phyloP scores from a whole-genome alignment of 2,113 vertebrate genomes.

The Pterophyllum scalare region DNA sequence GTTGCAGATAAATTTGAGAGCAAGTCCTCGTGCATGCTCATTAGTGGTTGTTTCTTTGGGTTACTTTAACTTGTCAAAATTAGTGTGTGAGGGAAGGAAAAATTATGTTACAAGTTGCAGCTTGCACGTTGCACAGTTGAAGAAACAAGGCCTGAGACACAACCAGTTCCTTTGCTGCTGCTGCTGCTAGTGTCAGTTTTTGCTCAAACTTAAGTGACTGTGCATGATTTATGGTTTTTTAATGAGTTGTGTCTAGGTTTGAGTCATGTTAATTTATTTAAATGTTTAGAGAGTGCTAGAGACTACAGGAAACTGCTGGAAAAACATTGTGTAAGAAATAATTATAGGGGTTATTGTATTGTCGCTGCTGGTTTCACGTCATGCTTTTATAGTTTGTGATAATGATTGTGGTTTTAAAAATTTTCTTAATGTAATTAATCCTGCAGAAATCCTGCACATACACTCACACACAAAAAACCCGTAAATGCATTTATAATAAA shows the following conservation, averaged over 20 bases:
- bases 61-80: background rate
- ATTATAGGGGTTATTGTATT: background rate
- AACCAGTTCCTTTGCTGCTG: background rate
- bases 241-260: background rate
- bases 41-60: background rate
- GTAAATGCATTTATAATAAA: background rate
- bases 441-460: background rate
- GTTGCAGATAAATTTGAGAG: background rate
- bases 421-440: background rate
- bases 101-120: constrained; percentile 2
- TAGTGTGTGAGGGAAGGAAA: background rate
- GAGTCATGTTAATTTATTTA: background rate
- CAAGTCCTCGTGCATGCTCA: background rate
- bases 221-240: background rate
- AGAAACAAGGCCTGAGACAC: background rate
- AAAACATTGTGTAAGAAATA: constrained; percentile 1
- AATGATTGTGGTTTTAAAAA: constrained; percentile 5
- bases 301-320: background rate
- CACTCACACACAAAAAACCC: background rate
- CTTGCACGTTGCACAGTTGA: background rate
- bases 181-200: background rate
- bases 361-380: background rate
- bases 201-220: background rate
- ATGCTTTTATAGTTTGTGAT: constrained; percentile 2
- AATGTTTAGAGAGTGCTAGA: constrained; percentile 5